Evolutionary conservation across 2,888 invertebrate species (phyloP).

Genomic region (Antitype chi): DNA sequence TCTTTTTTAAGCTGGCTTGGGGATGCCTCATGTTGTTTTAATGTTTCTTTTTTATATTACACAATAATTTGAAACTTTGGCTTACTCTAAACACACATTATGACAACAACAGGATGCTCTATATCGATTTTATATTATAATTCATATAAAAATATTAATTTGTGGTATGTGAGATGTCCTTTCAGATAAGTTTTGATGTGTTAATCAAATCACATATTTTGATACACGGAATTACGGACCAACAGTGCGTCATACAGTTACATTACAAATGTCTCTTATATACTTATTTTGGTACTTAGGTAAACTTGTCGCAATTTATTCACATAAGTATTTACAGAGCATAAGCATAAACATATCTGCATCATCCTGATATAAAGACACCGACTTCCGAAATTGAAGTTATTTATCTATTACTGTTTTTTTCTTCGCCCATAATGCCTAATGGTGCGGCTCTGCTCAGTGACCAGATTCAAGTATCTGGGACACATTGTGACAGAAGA

Average conservation of each 20-base stretch:
- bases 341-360: too few species aligned
- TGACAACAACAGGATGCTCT: slow-evolving; percentile 22
- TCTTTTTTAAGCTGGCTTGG: background rate
- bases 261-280: background rate
- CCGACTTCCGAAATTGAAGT: too few species aligned
- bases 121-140: slow-evolving; percentile 34
- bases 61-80: slow-evolving; percentile 4
- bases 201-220: slow-evolving; percentile 20
- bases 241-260: slow-evolving; percentile 16
- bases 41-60: background rate
- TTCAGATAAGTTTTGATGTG: slow-evolving; percentile 40
- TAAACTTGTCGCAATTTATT: slow-evolving; percentile 1
- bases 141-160: slow-evolving; percentile 39
- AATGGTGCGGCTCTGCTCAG: too few species aligned
- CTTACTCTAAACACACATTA: background rate
- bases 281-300: background rate
- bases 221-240: background rate
- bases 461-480: background rate
- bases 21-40: background rate
- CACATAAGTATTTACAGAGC: background rate
- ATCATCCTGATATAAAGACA: too few species aligned
- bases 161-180: slow-evolving; percentile 36
- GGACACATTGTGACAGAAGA: background rate
- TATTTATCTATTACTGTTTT: too few species aligned
- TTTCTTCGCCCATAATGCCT: too few species aligned